Percentiles rank a stretch among this genome's conserved stretches.
phyloP scores from a whole-genome alignment of 1,140 invertebrate species.

The Lanistes nyassanus region DNA sequence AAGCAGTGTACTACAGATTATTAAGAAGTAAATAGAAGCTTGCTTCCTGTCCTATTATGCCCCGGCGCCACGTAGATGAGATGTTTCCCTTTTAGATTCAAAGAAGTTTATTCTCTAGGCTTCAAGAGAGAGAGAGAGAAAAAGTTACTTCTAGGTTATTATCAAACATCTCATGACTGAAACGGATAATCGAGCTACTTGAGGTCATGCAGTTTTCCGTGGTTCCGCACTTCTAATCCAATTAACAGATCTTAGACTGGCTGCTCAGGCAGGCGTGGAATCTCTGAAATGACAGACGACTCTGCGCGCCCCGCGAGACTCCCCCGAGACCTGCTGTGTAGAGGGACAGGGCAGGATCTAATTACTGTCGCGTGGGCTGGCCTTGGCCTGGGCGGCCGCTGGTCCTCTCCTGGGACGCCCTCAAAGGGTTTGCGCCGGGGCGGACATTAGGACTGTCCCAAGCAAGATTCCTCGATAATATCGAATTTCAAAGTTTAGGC shows the following conservation, averaged over 20 bases:
- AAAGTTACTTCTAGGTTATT: too few relatives aligned
- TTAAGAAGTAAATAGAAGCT: too few relatives aligned
- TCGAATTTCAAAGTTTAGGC: conserved; percentile 8
- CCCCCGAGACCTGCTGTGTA: conserved; percentile 2
- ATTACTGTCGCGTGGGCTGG: neutral
- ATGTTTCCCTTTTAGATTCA: too few relatives aligned
- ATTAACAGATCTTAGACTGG: neutral
- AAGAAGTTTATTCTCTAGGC: too few relatives aligned
- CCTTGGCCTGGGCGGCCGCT: neutral
- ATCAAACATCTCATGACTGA: too few relatives aligned
- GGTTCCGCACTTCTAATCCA: too few relatives aligned
- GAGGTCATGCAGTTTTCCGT: too few relatives aligned
- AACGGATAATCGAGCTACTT: too few relatives aligned
- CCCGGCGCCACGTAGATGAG: too few relatives aligned
- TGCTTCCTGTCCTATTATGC: too few relatives aligned
- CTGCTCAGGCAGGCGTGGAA: neutral
- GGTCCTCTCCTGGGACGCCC: neutral
- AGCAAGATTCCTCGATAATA: conserved; percentile 8
- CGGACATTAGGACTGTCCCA: neutral
- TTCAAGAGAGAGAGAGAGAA: too few relatives aligned
- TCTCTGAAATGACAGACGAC: conserved; percentile 7
- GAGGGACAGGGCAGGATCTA: conserved; percentile 1
- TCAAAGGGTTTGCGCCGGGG: neutral
- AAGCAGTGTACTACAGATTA: too few relatives aligned
- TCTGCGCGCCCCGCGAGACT: neutral